Evolutionary conservation across 2,113 vertebrate genomes (phyloP).

Genomic region (Echinops telfairi): DNA sequence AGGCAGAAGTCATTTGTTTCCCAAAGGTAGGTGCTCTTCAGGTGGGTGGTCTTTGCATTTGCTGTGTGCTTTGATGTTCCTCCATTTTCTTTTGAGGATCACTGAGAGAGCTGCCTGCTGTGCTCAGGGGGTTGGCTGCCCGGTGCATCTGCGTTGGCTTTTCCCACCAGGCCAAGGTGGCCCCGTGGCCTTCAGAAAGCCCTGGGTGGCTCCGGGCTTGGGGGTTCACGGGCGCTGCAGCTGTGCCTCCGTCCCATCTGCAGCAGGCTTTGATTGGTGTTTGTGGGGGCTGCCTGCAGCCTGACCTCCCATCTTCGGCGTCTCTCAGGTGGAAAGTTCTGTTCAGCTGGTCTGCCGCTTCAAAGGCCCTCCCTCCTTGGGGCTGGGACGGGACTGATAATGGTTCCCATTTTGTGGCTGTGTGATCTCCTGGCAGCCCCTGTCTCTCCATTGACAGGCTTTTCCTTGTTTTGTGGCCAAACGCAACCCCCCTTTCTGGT

Average conservation of each 20-base stretch:
- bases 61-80: slow-evolving; percentile 74
- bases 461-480: slow-evolving; percentile 63
- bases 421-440: slow-evolving; percentile 67
- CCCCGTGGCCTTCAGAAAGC: slow-evolving; percentile 68
- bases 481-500: slow-evolving; percentile 76
- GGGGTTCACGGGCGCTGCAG: slow-evolving; percentile 57
- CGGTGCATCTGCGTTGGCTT: slow-evolving; percentile 65
- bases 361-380: slow-evolving; percentile 68
- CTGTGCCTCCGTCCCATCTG: slow-evolving; percentile 62
- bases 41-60: slow-evolving; percentile 82
- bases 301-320: slow-evolving; percentile 73
- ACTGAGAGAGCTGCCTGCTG: slow-evolving; percentile 70
- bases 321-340: slow-evolving; percentile 82
- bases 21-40: slow-evolving; percentile 71
- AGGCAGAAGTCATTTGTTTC: slow-evolving; percentile 78
- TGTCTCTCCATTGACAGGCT: slow-evolving; percentile 68
- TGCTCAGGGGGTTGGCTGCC: slow-evolving; percentile 64
- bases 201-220: slow-evolving; percentile 32
- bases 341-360: slow-evolving; percentile 78
- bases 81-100: slow-evolving; percentile 78
- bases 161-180: slow-evolving; percentile 76
- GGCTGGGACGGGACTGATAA: slow-evolving; percentile 75
- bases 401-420: slow-evolving; percentile 73
- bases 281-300: slow-evolving; percentile 52
- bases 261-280: slow-evolving; percentile 70